phyloP scores from a whole-genome alignment of 2,888 invertebrate species.

The Teleiodes luculella region DNA sequence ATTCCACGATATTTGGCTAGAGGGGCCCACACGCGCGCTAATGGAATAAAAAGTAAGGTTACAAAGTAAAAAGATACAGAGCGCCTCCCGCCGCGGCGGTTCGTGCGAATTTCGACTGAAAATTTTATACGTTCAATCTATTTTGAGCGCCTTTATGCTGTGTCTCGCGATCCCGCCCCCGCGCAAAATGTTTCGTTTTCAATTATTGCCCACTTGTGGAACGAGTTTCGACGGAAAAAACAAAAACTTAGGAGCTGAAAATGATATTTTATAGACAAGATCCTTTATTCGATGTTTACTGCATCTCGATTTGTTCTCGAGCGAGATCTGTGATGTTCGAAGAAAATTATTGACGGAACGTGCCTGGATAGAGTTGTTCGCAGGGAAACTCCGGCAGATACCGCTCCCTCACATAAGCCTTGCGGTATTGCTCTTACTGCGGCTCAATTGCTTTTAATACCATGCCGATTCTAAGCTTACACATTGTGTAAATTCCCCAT shows the following conservation, averaged over 20 bases:
- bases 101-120: slow-evolving; percentile 76
- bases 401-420: slow-evolving; percentile 38
- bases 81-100: slow-evolving; percentile 71
- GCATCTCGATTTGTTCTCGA: slow-evolving; percentile 69
- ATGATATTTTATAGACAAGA: slow-evolving; percentile 76
- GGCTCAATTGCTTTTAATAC: slow-evolving; percentile 48
- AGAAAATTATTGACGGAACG: slow-evolving; percentile 76
- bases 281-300: slow-evolving; percentile 74
- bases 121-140: slow-evolving; percentile 79
- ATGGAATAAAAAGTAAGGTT: slow-evolving; percentile 80
- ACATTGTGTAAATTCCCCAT: too few relatives aligned
- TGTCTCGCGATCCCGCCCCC: slow-evolving; percentile 70
- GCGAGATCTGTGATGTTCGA: slow-evolving; percentile 70
- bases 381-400: slow-evolving; percentile 43
- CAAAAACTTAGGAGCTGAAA: slow-evolving; percentile 66
- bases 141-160: slow-evolving; percentile 74
- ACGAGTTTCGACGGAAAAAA: slow-evolving; percentile 71
- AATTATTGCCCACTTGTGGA: slow-evolving; percentile 79
- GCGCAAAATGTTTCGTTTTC: slow-evolving; percentile 75
- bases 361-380: slow-evolving; percentile 58
- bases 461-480: slow-evolving; percentile 24
- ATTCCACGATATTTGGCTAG: slow-evolving; percentile 76
- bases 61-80: slow-evolving; percentile 77
- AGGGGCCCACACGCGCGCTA: slow-evolving; percentile 74
- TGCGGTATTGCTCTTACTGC: slow-evolving; percentile 36